A percentile compares a stretch with the other conserved stretches of the same genome.
phyloP scores from a whole-genome alignment of 2,888 invertebrate species.

The Ferrisia virgata region DNA sequence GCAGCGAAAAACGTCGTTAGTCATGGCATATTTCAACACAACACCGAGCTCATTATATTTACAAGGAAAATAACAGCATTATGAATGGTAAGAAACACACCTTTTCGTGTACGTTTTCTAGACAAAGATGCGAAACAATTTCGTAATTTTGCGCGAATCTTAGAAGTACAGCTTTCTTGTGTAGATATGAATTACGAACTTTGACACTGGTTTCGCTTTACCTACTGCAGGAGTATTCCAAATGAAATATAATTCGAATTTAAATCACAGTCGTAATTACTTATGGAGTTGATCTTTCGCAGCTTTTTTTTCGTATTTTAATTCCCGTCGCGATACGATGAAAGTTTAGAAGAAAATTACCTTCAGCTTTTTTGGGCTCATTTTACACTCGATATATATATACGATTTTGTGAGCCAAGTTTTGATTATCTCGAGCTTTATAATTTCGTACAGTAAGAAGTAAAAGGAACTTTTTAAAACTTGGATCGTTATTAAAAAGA shows the following conservation, averaged over 20 bases:
- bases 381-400: no score
- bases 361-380: background rate
- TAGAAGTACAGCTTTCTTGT: background rate
- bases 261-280: background rate
- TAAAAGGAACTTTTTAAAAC: background rate
- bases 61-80: background rate
- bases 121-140: background rate
- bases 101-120: background rate
- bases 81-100: background rate
- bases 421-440: background rate
- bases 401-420: background rate
- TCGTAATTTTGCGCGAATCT: background rate
- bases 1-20: background rate
- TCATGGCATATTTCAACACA: background rate
- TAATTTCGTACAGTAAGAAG: background rate
- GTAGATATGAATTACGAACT: background rate
- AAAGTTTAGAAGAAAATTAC: background rate
- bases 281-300: background rate
- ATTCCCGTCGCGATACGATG: background rate
- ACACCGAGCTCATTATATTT: background rate
- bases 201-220: background rate
- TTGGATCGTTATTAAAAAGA: background rate
- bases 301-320: background rate
- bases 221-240: background rate
- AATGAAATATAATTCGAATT: background rate